These are phyloP conservation scores for Agrilus cyanescens DNA, from an alignment of 2,888 invertebrate genomes.

Conservation along the genomic window DNA sequence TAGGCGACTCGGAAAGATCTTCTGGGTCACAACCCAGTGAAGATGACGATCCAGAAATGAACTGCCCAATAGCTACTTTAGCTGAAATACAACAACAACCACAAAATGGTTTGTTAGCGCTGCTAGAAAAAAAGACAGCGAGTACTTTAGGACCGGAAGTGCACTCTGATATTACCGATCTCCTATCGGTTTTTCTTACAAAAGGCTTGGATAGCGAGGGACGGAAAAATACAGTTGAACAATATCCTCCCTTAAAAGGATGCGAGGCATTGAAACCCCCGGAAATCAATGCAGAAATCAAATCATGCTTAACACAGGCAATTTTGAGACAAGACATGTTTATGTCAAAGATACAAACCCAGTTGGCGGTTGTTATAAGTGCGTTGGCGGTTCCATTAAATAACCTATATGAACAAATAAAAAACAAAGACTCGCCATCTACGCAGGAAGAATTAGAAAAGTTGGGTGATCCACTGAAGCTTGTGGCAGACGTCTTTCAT, in stretches of 20 bases:
- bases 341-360: slow-evolving; percentile 5
- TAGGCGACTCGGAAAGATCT: slow-evolving; percentile 1
- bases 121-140: slow-evolving; percentile 1
- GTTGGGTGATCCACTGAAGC: slow-evolving; percentile 5
- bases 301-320: slow-evolving; percentile 3
- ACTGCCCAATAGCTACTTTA: neutral
- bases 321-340: slow-evolving; percentile 7
- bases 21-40: neutral
- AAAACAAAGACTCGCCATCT: neutral
- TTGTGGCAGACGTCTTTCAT: slow-evolving; percentile 6
- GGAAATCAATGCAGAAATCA: slow-evolving; percentile 7
- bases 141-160: slow-evolving; percentile 5
- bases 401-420: neutral
- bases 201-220: slow-evolving; percentile 7
- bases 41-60: slow-evolving; percentile 1
- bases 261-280: slow-evolving; percentile 5
- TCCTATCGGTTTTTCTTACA: slow-evolving; percentile 4
- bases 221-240: slow-evolving; percentile 4
- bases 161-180: slow-evolving; percentile 7
- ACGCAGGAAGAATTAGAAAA: slow-evolving; percentile 2
- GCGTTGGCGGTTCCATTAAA: slow-evolving; percentile 9
- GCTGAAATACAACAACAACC: neutral
- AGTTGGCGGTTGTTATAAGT: slow-evolving; percentile 6
- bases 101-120: neutral
- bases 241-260: slow-evolving; percentile 4